A percentile compares a stretch with the other conserved stretches of the same genome.
These are phyloP conservation scores for Dufourea novaeangliae DNA, from an alignment of 1,140 invertebrate genomes.

Conservation along the genomic window DNA sequence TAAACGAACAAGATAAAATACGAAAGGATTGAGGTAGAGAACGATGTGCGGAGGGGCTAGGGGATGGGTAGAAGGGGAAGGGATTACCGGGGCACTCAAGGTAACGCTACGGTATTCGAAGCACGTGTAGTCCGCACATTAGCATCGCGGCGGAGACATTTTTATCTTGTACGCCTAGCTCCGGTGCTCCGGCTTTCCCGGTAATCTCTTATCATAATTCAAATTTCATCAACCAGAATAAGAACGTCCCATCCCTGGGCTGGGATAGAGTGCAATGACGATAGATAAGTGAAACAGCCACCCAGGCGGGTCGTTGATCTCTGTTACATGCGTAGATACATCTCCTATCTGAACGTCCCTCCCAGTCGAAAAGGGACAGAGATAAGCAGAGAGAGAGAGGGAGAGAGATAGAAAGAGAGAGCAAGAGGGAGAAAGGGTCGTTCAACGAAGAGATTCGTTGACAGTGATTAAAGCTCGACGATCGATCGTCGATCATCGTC, in stretches of 20 bases:
- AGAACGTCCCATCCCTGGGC: neutral
- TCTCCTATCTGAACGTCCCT: neutral
- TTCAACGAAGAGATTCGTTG: conserved; percentile 37
- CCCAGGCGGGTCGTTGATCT: neutral
- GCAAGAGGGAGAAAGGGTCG: too few species aligned
- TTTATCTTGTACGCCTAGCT: conserved; percentile 54
- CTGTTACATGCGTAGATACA: conserved; percentile 1
- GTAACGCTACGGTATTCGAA: conserved; percentile 51
- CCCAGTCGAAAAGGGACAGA: too few species aligned
- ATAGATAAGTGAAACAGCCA: conserved; percentile 20
- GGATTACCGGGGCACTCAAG: conserved; percentile 8
- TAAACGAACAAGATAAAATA: conserved; percentile 48
- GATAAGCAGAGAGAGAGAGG: too few species aligned
- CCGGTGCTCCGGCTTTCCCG: conserved; percentile 5
- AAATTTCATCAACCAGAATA: conserved; percentile 46
- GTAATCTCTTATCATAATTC: conserved; percentile 61
- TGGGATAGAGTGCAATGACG: neutral
- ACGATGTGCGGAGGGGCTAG: neutral
- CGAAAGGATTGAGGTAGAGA: conserved; percentile 28
- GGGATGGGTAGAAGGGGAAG: neutral
- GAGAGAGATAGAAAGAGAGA: too few species aligned
- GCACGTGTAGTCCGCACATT: conserved; percentile 45
- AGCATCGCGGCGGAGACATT: conserved; percentile 36
- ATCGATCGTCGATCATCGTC: conserved; percentile 74
- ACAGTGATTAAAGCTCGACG: conserved; percentile 57